These are phyloP conservation scores for Clitarchus hookeri DNA, from an alignment of 2,888 invertebrate genomes.

Conservation along the genomic window DNA sequence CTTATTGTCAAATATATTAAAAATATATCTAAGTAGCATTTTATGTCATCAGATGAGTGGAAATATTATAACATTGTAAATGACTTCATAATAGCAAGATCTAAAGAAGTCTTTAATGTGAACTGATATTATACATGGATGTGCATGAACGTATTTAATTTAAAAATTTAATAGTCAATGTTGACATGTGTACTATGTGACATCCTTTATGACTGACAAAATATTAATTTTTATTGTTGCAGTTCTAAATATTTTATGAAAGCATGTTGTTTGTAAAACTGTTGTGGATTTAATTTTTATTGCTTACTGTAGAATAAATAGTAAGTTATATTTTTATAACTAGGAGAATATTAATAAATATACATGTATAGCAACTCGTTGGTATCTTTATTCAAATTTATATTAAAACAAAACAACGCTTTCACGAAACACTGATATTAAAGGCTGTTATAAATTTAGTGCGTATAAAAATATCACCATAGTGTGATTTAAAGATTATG, in stretches of 20 bases:
- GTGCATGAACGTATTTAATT: neutral
- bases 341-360: neutral
- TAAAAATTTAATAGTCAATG: neutral
- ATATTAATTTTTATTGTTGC: neutral
- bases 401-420: too few species aligned
- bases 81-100: neutral
- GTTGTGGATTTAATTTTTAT: constrained; percentile 14
- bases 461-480: too few species aligned
- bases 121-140: neutral
- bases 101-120: neutral
- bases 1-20: neutral
- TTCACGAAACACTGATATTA: too few species aligned
- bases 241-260: neutral
- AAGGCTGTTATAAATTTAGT: too few species aligned
- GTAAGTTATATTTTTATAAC: constrained; percentile 3
- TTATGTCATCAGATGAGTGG: neutral
- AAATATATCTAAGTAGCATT: neutral
- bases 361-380: neutral
- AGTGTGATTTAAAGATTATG: too few species aligned
- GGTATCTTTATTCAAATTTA: too few species aligned
- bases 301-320: constrained; percentile 1
- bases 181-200: neutral
- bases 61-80: neutral
- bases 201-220: neutral
- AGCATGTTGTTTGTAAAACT: constrained; percentile 6